Evolutionary conservation across 2,113 vertebrate species (phyloP).

Genomic region (Cheirogaleus medius): DNA sequence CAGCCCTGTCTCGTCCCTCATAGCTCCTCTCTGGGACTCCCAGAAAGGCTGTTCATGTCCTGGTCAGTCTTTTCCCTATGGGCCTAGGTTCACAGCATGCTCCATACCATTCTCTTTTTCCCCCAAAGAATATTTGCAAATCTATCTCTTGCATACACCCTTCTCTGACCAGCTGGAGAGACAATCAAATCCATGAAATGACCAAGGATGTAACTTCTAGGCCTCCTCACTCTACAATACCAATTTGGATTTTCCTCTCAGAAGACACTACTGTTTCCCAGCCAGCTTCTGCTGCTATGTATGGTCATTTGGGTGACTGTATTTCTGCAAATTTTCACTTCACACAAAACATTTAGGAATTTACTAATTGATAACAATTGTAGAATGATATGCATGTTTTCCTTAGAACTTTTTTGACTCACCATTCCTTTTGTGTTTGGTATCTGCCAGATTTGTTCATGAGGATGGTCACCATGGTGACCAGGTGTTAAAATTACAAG

Average conservation of each 20-base stretch:
- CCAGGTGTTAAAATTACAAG: neutral
- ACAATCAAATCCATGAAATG: neutral
- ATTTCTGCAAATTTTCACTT: neutral
- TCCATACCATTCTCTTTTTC: neutral
- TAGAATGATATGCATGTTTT: neutral
- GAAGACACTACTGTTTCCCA: neutral
- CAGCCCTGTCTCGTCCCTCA: neutral
- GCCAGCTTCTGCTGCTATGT: neutral
- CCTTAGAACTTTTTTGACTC: neutral
- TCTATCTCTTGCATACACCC: neutral
- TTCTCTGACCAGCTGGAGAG: neutral
- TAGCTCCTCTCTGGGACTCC: neutral
- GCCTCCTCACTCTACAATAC: too few species aligned
- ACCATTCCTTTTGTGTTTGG: neutral
- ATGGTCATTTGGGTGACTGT: accelerated
- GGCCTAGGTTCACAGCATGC: neutral
- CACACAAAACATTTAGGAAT: neutral
- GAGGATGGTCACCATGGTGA: too few species aligned
- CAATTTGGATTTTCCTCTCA: neutral
- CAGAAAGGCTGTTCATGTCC: neutral
- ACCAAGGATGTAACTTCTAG: neutral
- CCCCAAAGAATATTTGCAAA: neutral
- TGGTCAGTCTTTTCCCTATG: neutral
- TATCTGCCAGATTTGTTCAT: neutral
- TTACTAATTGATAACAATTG: neutral